These are phyloP conservation scores for Decapterus maruadsi DNA, from an alignment of 2,797 vertebrate genomes.

Conservation along the genomic window DNA sequence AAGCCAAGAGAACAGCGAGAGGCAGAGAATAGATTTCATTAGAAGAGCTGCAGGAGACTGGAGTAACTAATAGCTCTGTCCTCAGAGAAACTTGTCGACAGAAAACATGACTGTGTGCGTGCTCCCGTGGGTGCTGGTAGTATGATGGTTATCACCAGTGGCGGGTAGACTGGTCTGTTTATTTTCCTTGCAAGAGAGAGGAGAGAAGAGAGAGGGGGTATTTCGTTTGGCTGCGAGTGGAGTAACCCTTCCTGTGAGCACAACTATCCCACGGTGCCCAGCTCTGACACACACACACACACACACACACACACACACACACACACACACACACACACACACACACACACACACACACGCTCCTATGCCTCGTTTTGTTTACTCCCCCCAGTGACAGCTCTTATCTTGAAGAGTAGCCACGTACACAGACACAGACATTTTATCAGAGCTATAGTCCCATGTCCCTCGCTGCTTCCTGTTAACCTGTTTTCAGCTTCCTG, in stretches of 20 bases:
- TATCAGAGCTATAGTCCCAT: constrained; percentile 41
- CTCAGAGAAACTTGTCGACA: constrained; percentile 21
- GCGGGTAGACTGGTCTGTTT: constrained; percentile 63
- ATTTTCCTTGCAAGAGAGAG: constrained; percentile 69
- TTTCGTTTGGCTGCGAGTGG: constrained; percentile 60
- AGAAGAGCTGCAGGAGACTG: constrained; percentile 24
- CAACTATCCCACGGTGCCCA: constrained; percentile 69
- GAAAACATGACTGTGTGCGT: constrained; percentile 33
- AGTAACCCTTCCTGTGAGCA: constrained; percentile 70
- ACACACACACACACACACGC: constrained; percentile 41
- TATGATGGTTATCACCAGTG: constrained; percentile 69
- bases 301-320: constrained; percentile 39
- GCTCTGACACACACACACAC: constrained; percentile 36
- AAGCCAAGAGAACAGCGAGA: constrained; percentile 1
- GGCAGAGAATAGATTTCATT: constrained; percentile 6
- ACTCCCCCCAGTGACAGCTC: constrained; percentile 45
- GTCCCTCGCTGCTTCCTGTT: constrained; percentile 63
- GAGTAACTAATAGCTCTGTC: constrained; percentile 38
- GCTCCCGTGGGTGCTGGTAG: constrained; percentile 52
- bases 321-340: constrained; percentile 37
- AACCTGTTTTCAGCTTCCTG: constrained; percentile 66
- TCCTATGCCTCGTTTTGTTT: constrained; percentile 63
- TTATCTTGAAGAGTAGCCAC: constrained; percentile 61
- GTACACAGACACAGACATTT: constrained; percentile 35
- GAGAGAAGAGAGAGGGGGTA: constrained; percentile 31